Conservation (phyloP, 2,113 vertebrate genomes). For the human region GRCh38 chr6:61901001-61901500, state of each 20-base stretch:
- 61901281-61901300: constrained; percentile 89
- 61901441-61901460: not conserved
- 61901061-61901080: not conserved
- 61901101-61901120: not conserved
- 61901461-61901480: not conserved
- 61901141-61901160: not conserved
- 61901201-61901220: not conserved
- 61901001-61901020: not conserved
- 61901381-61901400: constrained; percentile 49
- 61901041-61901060: not conserved
- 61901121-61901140: not conserved
- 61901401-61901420: not conserved
- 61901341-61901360: constrained; percentile 98
- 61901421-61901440: not conserved
- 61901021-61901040: not conserved
- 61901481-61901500: not conserved
- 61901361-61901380: constrained; percentile 96
- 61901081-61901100: not conserved
- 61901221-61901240: constrained; percentile 6
- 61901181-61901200: accelerated
- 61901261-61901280: constrained; percentile 89
- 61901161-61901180: not conserved
- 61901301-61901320: constrained; percentile 96
- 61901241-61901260: constrained; percentile 90
- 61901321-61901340: constrained; percentile 96